Base-by-base conservation (phyloP, 2,113 vertebrate genomes). In the Lycocorax pyrrhopterus region DNA sequence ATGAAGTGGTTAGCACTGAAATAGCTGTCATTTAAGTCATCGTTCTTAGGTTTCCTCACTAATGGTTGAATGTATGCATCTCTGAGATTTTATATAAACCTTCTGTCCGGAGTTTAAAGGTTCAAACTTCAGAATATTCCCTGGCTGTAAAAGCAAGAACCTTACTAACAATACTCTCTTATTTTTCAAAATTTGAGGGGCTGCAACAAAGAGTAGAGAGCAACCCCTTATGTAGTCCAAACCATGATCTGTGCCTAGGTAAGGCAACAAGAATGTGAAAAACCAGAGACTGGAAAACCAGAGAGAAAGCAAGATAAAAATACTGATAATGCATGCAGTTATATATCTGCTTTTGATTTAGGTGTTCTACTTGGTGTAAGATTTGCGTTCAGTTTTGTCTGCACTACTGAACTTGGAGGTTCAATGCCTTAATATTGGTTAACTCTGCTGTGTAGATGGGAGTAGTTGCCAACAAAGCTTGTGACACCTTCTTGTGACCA, bases 21-120 rank as follows among this genome's bases (percentile, higher is more conserved):
- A 94, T 82, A 89, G 66, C 84, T 91, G 83, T 94, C 93, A 75
- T 88, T 92, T 93, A 49, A 95, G 56, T 91, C 44, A 86, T 94
- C 73, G 53, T 75, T 97, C 86, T 84, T 84, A 49, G 39, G 52
- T 94, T 94, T 94, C 85, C 43, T 91, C 46, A 23, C 47, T 75
- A 78, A 75, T 33, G 25, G 15, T 16, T 72, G 47, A 84, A 26
- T 51, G 29, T 46, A 32, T 46, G 60, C 41, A 32, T 78, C 69
- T 86, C 86, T 84, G 72, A 87, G 55, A 76, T 90, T 90, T 92
- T 85, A 69, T 58, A 68, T 47, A 85, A 62, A 59, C 44, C 1
- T 16, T 62, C 51, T 80, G 52, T 75, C 68, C 4, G 1, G 63
- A 88, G 76, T 89, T 67, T 89, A 75, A 92, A 84, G 23, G 60